Evolutionary conservation across 1,140 invertebrate genomes (phyloP), one percentile per base, ranked within the genome.

Genomic region (Drosophila prosaltans): DNA sequence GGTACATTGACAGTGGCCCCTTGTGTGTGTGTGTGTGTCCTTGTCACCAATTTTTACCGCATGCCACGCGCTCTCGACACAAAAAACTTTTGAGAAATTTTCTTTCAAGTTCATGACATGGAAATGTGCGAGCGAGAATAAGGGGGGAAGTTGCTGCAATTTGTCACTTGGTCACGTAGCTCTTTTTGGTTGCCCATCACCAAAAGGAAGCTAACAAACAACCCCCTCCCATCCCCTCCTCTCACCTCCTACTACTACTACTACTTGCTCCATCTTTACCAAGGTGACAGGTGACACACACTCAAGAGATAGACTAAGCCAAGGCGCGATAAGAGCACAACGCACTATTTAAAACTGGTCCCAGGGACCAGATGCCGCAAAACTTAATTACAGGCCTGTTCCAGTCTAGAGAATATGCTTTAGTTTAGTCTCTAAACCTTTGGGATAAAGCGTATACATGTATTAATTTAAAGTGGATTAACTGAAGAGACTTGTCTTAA

Each of bases 101-200:
- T 80, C 84, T 80, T 89, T 89, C 84, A 89, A 88, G 83, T 88
- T 88, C 83, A 83, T 78, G 74, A 78, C 71, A 74, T 72, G 65
- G 69, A 84, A 80, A 77, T 80, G 45, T 21, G 16, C 1, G 3
- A 21, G 43, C 7, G 2, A 51, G 7, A 11, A 24, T 8, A 7
- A 21, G 9, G 45, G 45, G 41, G n/a, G 10, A 16, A 64, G 59
- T 64, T 59, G 68, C 66, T 63, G 84, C 84, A 88, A 88, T 88
- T 88, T 89, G 84, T 89, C 83, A 88, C 83, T 88, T 88, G 84
- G 80, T 89, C 83, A 88, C 83, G 83, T 88, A 89, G 72, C 69
- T 60, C 69, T 60, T 61, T 63, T 67, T 51, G 78, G 72, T 76
- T 43, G 74, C 57, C 24, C 45, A 51, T 26, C 45, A 21, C 24